Evolutionary conservation across 2,113 vertebrate species (phyloP).

Genomic region (Tachysurus vachellii): DNA sequence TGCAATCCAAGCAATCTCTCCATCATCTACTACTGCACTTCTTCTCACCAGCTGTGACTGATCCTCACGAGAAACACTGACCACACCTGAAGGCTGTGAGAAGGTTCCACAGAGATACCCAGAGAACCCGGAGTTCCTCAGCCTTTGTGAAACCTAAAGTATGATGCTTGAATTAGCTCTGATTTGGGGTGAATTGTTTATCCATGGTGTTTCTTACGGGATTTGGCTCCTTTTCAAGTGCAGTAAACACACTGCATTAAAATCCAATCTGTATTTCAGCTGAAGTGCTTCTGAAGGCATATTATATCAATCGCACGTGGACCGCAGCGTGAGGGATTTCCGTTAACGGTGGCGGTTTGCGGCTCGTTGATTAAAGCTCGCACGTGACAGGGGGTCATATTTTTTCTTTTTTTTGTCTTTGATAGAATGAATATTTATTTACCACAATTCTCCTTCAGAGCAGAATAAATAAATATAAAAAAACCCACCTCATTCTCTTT

Average conservation of each 20-base stretch:
- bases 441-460: not conserved
- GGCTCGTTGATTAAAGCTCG: not conserved
- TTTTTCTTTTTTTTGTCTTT: not conserved
- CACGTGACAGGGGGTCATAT: no score
- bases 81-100: not conserved
- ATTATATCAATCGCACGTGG: not conserved
- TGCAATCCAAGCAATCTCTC: no score
- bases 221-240: not conserved
- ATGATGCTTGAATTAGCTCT: constrained; percentile 23
- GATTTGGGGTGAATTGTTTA: constrained; percentile 1
- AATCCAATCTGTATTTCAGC: not conserved
- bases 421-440: not conserved
- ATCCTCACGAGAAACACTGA: not conserved
- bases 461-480: not conserved
- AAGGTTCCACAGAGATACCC: not conserved
- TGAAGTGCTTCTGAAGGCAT: constrained; percentile 14
- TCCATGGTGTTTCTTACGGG: not conserved
- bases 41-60: not conserved
- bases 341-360: not conserved
- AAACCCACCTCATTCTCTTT: not conserved
- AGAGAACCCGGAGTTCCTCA: not conserved
- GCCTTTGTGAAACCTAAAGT: not conserved
- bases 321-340: not conserved
- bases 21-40: not conserved
- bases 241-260: not conserved